Evolutionary conservation across 2,888 invertebrate genomes (phyloP).

Genomic region (Drosophila infuscata): DNA sequence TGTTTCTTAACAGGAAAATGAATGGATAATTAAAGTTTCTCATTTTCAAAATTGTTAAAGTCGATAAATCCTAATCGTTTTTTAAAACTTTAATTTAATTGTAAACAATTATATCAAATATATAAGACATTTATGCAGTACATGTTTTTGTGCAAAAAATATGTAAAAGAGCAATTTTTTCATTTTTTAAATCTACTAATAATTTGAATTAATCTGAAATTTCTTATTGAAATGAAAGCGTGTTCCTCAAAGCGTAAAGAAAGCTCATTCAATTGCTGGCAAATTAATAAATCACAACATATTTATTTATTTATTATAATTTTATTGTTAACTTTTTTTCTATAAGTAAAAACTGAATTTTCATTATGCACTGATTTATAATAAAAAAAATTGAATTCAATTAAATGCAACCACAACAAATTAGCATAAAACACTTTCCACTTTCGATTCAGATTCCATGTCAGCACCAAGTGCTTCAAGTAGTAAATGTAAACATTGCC

Average conservation of each 20-base stretch:
- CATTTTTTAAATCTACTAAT: neutral
- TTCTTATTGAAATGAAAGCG: neutral
- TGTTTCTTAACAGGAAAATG: neutral
- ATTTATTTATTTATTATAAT: neutral
- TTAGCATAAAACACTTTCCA: slow-evolving; percentile 10
- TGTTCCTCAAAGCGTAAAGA: neutral
- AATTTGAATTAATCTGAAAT: neutral
- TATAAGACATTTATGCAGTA: neutral
- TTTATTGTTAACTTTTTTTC: neutral
- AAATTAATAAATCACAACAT: neutral
- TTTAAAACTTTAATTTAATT: neutral
- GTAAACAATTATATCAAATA: neutral
- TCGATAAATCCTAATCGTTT: neutral
- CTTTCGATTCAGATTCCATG: slow-evolving; percentile 1
- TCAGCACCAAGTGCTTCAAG: slow-evolving; percentile 8
- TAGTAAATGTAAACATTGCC: slow-evolving; percentile 32
- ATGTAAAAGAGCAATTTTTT: no score
- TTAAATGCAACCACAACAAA: slow-evolving; percentile 10
- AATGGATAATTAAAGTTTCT: neutral
- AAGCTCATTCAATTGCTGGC: neutral
- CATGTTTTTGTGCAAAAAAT: neutral
- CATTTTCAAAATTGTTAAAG: neutral
- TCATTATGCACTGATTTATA: neutral
- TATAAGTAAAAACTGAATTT: neutral
- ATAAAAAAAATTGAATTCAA: neutral